Evolutionary conservation across 2,113 vertebrate species (phyloP), one percentile per base, ranked within the genome.

Genomic region (Ranitomeya variabilis): DNA sequence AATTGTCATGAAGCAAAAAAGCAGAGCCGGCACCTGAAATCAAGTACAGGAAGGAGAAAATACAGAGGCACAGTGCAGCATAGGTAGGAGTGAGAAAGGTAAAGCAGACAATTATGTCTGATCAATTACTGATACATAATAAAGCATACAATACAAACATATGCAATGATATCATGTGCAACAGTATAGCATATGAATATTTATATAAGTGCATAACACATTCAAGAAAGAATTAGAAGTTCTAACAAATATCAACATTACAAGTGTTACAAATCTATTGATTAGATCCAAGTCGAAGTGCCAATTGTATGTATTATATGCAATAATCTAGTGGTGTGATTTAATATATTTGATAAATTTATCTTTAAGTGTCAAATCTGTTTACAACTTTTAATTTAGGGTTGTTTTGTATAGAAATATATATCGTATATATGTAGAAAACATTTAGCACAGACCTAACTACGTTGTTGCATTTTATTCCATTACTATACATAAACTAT

Each of bases 1-100:
- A 79, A 55, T 2, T n/a, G 59, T n/a, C 85, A 79, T 79, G 69
- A 66, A 86, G 85, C 85, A 86, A 79, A 74, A 76, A 86, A 86
- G 77, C 86, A 87, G 76, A 80, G 51, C 60, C 57, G 62, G 45
- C 4, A 80, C 86, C 76, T 87, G 52, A 31, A 87, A 87, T 87
- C 77, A 87, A 87, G 57, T 15, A 80, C 45, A 69, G 26, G 51
- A 69, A 19, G 37, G 60, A 57, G 45, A 66, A 69, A 45, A 21
- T 4, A 45, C 15, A 37, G 85, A 80, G 62, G 60, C 18, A 85
- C n/a, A 85, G 37, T 55, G 71, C 71, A 71, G 31, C 31, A 74
- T 16, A 74, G 31, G 71, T 74, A 21, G 64, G 7, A 11, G 45
- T 5, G 6, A 62, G 51, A 85, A 12, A 10, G 21, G 18, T 51